These are phyloP conservation scores for Noctua janthina DNA, from an alignment of 2,888 invertebrate species.

Conservation along the genomic window DNA sequence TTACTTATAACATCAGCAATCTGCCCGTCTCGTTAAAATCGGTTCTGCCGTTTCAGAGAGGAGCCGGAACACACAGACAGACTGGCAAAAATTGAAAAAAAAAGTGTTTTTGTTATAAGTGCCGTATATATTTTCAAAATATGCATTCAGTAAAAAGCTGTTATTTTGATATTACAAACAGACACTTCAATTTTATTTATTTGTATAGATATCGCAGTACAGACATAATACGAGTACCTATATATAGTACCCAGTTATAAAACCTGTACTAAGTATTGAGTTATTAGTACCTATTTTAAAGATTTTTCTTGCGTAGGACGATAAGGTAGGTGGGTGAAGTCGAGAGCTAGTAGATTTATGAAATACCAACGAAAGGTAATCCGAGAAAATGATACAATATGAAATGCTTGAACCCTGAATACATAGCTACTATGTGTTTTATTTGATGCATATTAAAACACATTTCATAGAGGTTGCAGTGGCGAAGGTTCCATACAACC, in stretches of 20 bases:
- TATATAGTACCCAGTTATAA: background rate
- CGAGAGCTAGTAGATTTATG: background rate
- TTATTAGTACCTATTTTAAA: background rate
- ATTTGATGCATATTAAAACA: background rate
- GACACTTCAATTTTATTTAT: too few relatives aligned
- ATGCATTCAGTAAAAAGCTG: too few relatives aligned
- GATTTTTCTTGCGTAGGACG: slow-evolving; percentile 26
- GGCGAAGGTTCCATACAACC: too few relatives aligned
- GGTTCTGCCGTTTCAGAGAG: too few relatives aligned
- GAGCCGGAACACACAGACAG: too few relatives aligned
- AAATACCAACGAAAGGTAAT: background rate
- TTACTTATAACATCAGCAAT: too few relatives aligned
- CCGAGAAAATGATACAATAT: background rate
- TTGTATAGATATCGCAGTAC: background rate
- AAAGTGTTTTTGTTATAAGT: too few relatives aligned
- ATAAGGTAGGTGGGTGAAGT: background rate
- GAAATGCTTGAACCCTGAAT: background rate
- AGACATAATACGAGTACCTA: background rate
- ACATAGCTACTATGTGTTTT: background rate
- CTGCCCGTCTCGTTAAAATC: too few relatives aligned
- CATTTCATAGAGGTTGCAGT: background rate
- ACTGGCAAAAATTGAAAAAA: too few relatives aligned
- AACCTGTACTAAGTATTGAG: background rate
- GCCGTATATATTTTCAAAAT: too few relatives aligned
- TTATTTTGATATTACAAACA: too few relatives aligned